phyloP scores from a whole-genome alignment of 2,797 vertebrate species.

The Oryzias dopingdopingensis region DNA sequence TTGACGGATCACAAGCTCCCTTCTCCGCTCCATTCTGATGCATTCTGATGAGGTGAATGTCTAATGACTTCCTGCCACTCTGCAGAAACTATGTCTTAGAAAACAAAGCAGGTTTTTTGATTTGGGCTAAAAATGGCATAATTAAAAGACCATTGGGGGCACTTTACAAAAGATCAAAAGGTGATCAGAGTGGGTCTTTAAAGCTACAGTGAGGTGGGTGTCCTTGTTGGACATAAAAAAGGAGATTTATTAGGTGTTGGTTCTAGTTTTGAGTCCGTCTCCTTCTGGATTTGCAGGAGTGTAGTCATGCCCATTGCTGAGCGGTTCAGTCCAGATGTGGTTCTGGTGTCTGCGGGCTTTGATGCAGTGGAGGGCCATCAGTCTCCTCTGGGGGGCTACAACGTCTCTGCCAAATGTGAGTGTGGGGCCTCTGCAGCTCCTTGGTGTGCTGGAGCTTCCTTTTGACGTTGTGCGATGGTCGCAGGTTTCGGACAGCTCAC shows the following conservation, averaged over 20 bases:
- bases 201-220: too few species aligned
- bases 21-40: too few species aligned
- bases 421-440: background rate
- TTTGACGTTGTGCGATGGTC: background rate
- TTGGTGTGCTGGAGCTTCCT: background rate
- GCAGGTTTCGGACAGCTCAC: conserved; percentile 94
- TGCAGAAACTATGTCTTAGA: too few species aligned
- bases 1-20: too few species aligned
- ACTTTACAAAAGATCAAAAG: too few species aligned
- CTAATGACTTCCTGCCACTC: too few species aligned
- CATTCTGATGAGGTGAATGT: too few species aligned
- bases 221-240: too few species aligned
- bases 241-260: background rate
- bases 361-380: conserved; percentile 95
- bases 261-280: background rate
- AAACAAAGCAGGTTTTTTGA: too few species aligned
- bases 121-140: too few species aligned
- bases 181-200: too few species aligned
- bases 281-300: conserved; percentile 71
- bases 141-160: too few species aligned
- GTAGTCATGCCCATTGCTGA: conserved; percentile 95
- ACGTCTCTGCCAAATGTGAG: conserved; percentile 94
- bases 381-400: conserved; percentile 93
- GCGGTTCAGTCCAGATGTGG: conserved; percentile 91
- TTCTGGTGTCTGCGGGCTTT: conserved; percentile 94